Evolutionary conservation across 35 echinoderm and acorn worm genomes (phyloP), one percentile per base, ranked within the genome.

Genomic region (Apostichopus japonicus): DNA sequence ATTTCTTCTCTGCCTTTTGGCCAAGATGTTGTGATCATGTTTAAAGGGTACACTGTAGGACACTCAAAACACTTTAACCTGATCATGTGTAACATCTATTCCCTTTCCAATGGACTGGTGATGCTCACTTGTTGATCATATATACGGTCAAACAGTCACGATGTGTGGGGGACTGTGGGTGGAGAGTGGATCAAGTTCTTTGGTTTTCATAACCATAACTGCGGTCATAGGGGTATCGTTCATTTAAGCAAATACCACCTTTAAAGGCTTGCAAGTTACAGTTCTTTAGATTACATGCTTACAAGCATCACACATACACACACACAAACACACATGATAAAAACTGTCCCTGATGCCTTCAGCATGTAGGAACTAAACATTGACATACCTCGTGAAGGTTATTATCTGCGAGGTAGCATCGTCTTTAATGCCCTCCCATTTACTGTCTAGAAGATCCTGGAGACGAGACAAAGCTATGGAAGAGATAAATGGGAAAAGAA

Each of bases 341-440:
- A 11, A 67, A 67, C 19, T 67, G 63, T 15, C 63, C 7, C 63
- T 67, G 33, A 44, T 44, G 33, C 33, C 33, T 44, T 44, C 33
- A 44, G 33, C 33, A 44, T 44, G 33, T 44, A 19, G 19, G 63
- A 67, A 23, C 15, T 23, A 79, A 79, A 44, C 22, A 6, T 11
- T 21, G 19, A 23, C 78, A 81, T 57, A 92, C 91, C 78, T 92
- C 14, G 23, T 92, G 59, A 92, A 83, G 17, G 78, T 80, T 67
- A 92, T 80, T 17, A 92, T 63, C 78, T 92, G 91, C 5, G 91
- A 92, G 8, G 23, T 82, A 0, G 53, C 67, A 25, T 65, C 54
- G 53, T 83, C 79, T 63, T 5, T 83, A 13, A 83, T 27, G 15
- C 79, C 61, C 51, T 23, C 24, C 24, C 44, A 63, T 15, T 63